Evolutionary conservation across 2,113 vertebrate genomes (phyloP), one percentile per base, ranked within the genome.

Genomic region (Python bivittatus): DNA sequence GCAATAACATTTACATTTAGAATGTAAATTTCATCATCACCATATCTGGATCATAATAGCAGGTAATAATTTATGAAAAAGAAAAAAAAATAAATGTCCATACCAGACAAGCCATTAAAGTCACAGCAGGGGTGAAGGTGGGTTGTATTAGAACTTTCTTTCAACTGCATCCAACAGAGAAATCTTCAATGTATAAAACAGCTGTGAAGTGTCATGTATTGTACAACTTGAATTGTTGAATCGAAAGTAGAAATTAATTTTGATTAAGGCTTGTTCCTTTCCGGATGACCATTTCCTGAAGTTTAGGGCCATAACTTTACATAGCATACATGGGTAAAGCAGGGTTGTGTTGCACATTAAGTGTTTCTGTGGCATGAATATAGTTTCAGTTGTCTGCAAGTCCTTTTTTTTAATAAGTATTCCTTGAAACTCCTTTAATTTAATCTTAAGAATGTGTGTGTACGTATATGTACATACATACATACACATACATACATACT

Each of bases 111-210:
- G 96, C 94, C 92, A 58, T 96, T 97, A 98, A 79, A 96, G 96
- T 97, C 95, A 96, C 0, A 0, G 20, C 12, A 86, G 33, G 53
- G 56, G 93, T 94, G 84, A 42, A 86, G 95, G 97, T 94, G 93
- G 92, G 95, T 96, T 97, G 93, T 96, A 96, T 97, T 97, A 97
- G 97, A 96, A 95, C 96, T 95, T 93, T 96, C 95, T 96, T 95
- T 94, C 95, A 95, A 96, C 97, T 97, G 96, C 96, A 97, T 95
- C 96, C 97, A 98, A 92, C 96, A 97, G 97, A 97, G 97, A 97
- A 93, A 61, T 94, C 27, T 93, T 96, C 96, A 97, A 98, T 98
- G 97, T 97, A 97, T 96, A 97, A 98, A 98, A 97, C 98, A 98
- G 97, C 97, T 98, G 97, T 96, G 93, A 88, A 96, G 94, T 94